A percentile compares a stretch with the other conserved stretches of the same genome.
Conservation (phyloP, 2,888 invertebrate species). For the Erpobdella octoculata region DNA sequence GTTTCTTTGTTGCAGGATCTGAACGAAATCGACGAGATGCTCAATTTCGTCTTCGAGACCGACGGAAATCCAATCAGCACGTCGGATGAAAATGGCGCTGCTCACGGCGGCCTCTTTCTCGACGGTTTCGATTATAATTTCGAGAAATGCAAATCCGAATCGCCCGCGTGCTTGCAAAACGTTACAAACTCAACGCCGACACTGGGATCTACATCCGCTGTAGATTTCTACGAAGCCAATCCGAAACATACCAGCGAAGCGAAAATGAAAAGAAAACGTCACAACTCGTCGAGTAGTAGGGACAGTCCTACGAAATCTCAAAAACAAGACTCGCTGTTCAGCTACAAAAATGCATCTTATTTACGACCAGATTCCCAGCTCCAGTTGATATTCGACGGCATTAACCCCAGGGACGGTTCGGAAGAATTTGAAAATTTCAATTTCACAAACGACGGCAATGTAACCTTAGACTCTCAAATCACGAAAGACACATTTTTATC, state of each 20-base stretch:
- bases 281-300: not conserved
- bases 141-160: not conserved
- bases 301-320: slow-evolving; percentile 4
- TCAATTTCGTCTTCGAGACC: not conserved
- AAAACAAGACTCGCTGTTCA: not conserved
- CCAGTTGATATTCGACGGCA: not conserved
- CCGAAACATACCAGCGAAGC: not conserved
- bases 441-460: not conserved
- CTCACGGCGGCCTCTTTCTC: too few species aligned
- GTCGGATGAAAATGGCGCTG: too few species aligned
- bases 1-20: not conserved
- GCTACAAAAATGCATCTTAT: too few species aligned
- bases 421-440: not conserved
- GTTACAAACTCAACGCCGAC: not conserved
- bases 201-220: too few species aligned
- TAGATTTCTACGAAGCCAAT: not conserved
- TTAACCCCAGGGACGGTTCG: not conserved
- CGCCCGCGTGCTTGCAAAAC: too few species aligned
- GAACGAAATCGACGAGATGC: slow-evolving; percentile 15
- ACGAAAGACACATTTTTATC: slow-evolving; percentile 18
- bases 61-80: not conserved
- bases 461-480: not conserved
- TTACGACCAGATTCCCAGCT: not conserved
- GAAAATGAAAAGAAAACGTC: not conserved
- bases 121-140: not conserved